A percentile compares a stretch with the other conserved stretches of the same genome.
Conservation (phyloP, 2,888 invertebrate genomes). For the Lasioglossum lativentre region DNA sequence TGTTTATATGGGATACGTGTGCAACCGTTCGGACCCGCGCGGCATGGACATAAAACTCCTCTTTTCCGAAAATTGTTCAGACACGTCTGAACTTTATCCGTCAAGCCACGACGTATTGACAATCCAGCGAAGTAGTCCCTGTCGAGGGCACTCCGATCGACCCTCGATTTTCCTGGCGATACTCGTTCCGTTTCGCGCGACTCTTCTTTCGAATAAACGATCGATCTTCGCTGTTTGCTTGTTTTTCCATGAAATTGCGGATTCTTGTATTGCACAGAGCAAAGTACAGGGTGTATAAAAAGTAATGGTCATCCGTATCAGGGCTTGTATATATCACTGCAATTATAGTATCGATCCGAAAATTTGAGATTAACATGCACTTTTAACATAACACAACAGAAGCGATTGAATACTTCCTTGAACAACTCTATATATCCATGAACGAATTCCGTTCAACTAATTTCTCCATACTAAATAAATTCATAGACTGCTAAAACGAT, state of each 20-base stretch:
- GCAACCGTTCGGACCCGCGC: background rate
- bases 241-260: background rate
- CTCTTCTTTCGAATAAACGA: background rate
- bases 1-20: slow-evolving; percentile 11
- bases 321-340: too few species aligned
- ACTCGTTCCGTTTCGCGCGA: background rate
- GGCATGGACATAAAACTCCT: background rate
- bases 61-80: slow-evolving; percentile 22
- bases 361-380: too few species aligned
- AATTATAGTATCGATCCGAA: too few species aligned
- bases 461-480: too few species aligned
- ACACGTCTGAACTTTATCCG: slow-evolving; percentile 13
- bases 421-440: too few species aligned
- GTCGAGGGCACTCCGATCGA: slow-evolving; percentile 26
- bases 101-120: slow-evolving; percentile 32
- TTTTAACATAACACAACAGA: too few species aligned
- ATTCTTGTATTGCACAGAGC: background rate
- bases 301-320: too few species aligned
- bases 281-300: background rate
- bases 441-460: too few species aligned
- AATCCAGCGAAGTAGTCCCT: slow-evolving; percentile 20
- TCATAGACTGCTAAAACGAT: too few species aligned
- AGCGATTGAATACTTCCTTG: too few species aligned
- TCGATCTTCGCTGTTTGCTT: background rate
- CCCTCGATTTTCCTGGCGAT: slow-evolving; percentile 3